These are phyloP conservation scores for Falco columbarius DNA, from an alignment of 2,797 vertebrate species.

Conservation along the genomic window DNA sequence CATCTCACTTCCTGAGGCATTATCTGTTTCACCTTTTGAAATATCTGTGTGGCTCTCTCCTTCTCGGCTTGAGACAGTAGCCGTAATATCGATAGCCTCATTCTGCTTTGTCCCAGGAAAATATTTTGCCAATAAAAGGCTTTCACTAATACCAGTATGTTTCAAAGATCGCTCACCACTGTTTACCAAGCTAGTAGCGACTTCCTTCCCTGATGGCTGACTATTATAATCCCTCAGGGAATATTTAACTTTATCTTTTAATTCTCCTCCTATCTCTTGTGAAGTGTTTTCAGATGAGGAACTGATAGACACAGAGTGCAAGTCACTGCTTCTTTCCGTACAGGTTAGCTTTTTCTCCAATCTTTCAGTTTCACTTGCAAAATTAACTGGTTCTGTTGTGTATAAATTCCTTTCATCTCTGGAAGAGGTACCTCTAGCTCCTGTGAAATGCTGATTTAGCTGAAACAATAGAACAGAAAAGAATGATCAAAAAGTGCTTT, in stretches of 20 bases:
- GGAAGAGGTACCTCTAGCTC: conserved; percentile 69
- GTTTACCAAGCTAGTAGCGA: conserved; percentile 23
- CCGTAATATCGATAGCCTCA: not conserved
- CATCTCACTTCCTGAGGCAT: not conserved
- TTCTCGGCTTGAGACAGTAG: not conserved
- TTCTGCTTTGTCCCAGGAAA: conserved; percentile 33
- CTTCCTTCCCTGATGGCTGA: conserved; percentile 37
- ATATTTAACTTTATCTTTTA: conserved; percentile 37
- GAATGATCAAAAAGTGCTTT: conserved; percentile 61
- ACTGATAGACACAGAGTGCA: conserved; percentile 48
- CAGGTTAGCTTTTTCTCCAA: conserved; percentile 51
- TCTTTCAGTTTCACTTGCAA: conserved; percentile 69
- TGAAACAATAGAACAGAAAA: conserved; percentile 75
- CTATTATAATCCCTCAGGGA: conserved; percentile 32
- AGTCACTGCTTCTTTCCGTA: conserved; percentile 46
- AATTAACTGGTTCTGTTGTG: conserved; percentile 68
- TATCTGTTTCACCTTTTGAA: conserved; percentile 42
- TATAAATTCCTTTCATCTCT: conserved; percentile 69
- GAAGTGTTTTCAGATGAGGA: conserved; percentile 58
- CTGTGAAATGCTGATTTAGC: conserved; percentile 77
- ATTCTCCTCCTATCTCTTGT: conserved; percentile 46
- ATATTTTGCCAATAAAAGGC: not conserved
- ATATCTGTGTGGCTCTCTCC: not conserved
- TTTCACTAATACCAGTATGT: not conserved
- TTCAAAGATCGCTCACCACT: not conserved